Base-by-base conservation (phyloP, 2,113 vertebrate genomes). In the Orientallactaga bullata region DNA sequence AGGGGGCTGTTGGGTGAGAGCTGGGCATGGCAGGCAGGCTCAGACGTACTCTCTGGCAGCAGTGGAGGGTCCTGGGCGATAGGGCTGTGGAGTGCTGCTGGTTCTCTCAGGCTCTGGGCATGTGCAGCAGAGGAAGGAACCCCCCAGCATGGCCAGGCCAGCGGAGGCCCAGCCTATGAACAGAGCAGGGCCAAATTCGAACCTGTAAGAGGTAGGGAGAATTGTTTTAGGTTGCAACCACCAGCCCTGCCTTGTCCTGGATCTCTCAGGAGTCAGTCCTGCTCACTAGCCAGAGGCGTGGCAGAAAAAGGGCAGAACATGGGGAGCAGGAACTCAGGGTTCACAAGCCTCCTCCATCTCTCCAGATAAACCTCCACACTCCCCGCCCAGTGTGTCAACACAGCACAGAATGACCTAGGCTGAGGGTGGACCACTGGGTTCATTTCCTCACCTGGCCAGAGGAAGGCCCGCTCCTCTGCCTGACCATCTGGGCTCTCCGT, bases 11-110 rank as follows among this genome's bases (percentile, higher is more conserved):
- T 55, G 39, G 92, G 37, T 35, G 51, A 51, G 12, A 58, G 47
- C 77, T 61, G 66, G 71, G 72, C 16, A 51, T 35, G 47, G 32
- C 51, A 35, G 90, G 47, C 15, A 2, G 83, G 90, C 86, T 99
- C 99, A 99, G 97, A 99, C 99, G 84, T 99, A 99, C 99, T 99
- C 99, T 98, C 98, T 99, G 95, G 99, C 96, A 3, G 98, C 98
- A 3, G 99, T 98, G 0, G 99, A 68, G 98, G 99, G 20, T 98
- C 97, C 97, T 96, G 97, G 99, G 94, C 99, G 98, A 66, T 99
- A 99, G 94, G 99, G 99, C 94, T 99, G 99, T 69, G 99, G 99
- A 63, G 51, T 96, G 92, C 42, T 94, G 94, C 90, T 95, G 92
- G 98, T 98, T 97, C 98, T 98, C 77, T 99, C 99, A 0, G 98